Percentiles rank a stretch among this genome's conserved stretches.
phyloP scores from a whole-genome alignment of 2,113 vertebrate species.

The Galemys pyrenaicus region DNA sequence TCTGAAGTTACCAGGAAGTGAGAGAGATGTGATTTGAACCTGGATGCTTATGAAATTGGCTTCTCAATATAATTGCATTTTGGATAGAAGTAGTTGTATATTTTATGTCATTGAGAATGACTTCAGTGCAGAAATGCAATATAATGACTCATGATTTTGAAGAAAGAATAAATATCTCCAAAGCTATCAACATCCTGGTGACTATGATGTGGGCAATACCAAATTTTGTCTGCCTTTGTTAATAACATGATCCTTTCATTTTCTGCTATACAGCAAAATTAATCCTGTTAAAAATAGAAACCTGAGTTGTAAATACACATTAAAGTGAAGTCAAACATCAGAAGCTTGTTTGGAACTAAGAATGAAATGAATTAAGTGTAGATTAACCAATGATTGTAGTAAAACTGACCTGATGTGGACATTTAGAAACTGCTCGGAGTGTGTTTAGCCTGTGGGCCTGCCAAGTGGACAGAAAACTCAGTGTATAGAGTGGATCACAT shows the following conservation, averaged over 20 bases:
- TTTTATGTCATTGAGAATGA: background rate
- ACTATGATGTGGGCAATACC: background rate
- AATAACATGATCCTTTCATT: conserved; percentile 31
- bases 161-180: background rate
- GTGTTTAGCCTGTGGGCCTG: background rate
- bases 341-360: conserved; percentile 21
- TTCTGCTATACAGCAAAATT: conserved; percentile 22
- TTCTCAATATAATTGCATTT: background rate
- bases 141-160: conserved; percentile 23
- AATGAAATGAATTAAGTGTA: background rate
- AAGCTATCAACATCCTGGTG: background rate
- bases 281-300: conserved; percentile 56
- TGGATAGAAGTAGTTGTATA: background rate
- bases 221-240: background rate
- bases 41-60: background rate
- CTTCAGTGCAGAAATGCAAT: no score
- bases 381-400: background rate
- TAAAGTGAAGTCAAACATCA: conserved; percentile 44
- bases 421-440: background rate
- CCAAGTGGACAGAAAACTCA: background rate
- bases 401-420: background rate
- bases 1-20: background rate
- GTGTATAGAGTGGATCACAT: background rate
- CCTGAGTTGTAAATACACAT: conserved; percentile 51
- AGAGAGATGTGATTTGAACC: background rate